phyloP scores from a whole-genome alignment of 2,888 invertebrate genomes.

The Cosmia pyralina region DNA sequence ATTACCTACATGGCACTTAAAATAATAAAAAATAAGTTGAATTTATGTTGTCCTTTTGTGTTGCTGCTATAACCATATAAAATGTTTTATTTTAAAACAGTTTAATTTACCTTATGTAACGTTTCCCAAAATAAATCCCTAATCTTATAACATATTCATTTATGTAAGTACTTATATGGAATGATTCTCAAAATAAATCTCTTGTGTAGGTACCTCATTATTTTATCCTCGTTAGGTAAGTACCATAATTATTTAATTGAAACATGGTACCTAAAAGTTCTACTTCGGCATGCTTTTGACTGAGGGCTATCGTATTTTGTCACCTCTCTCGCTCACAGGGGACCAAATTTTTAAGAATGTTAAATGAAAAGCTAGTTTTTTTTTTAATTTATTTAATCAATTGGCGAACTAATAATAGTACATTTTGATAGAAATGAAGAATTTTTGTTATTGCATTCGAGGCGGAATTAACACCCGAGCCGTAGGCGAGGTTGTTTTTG shows the following conservation, averaged over 20 bases:
- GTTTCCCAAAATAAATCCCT: constrained; percentile 1
- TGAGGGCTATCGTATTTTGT: too few species aligned
- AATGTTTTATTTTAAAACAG: not conserved
- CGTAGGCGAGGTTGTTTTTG: too few species aligned
- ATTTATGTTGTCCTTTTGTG: constrained; percentile 9
- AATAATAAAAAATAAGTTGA: constrained; percentile 9
- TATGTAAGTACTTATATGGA: not conserved
- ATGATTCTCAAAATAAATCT: not conserved
- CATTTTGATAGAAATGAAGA: too few species aligned
- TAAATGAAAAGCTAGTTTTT: too few species aligned
- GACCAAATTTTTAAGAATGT: too few species aligned
- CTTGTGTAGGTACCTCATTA: not conserved
- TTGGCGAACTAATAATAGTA: too few species aligned
- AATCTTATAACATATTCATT: not conserved
- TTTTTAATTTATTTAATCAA: too few species aligned
- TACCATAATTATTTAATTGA: not conserved
- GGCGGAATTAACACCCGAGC: too few species aligned
- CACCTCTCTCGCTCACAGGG: too few species aligned
- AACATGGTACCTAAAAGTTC: not conserved
- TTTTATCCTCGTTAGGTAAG: not conserved
- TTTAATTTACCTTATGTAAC: not conserved
- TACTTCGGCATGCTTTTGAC: too few species aligned
- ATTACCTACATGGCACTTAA: not conserved
- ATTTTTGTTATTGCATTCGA: too few species aligned
- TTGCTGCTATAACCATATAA: not conserved